Conservation (phyloP, 2,113 vertebrate genomes). For the Megaptera novaeangliae region DNA sequence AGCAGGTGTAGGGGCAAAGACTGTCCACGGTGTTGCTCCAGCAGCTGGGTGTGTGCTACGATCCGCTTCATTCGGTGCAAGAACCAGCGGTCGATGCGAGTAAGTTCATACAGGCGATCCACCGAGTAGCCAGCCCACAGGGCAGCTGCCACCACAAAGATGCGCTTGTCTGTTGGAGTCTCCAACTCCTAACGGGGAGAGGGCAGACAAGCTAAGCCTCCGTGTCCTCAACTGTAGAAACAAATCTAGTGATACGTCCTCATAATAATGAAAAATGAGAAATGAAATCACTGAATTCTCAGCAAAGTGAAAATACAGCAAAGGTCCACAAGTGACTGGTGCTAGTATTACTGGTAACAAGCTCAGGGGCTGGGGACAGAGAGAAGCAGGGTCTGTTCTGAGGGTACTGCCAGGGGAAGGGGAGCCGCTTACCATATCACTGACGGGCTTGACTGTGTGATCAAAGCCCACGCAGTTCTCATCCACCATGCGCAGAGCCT, state of each 20-base stretch:
- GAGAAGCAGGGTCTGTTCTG: not conserved
- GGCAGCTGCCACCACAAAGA: constrained; percentile 93
- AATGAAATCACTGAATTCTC: not conserved
- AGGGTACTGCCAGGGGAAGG: not conserved
- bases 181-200: constrained; percentile 88
- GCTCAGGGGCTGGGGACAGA: not conserved
- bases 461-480: constrained; percentile 98
- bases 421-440: constrained; percentile 84
- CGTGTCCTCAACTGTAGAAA: not conserved
- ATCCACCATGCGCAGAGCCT: constrained; percentile 97
- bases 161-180: constrained; percentile 95
- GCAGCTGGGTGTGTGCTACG: constrained; percentile 82
- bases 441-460: constrained; percentile 90
- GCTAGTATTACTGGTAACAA: too few relatives aligned
- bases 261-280: not conserved
- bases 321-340: not conserved
- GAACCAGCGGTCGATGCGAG: constrained; percentile 98
- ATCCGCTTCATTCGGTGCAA: constrained; percentile 98
- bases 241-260: not conserved
- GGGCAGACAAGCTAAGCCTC: not conserved
- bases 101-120: constrained; percentile 92
- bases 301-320: not conserved
- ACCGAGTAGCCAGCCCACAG: constrained; percentile 91
- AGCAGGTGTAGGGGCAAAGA: constrained; percentile 86
- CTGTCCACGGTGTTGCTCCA: constrained; percentile 87